Evolutionary conservation across 2,113 vertebrate species (phyloP).

Genomic region (Ciconia maguari): DNA sequence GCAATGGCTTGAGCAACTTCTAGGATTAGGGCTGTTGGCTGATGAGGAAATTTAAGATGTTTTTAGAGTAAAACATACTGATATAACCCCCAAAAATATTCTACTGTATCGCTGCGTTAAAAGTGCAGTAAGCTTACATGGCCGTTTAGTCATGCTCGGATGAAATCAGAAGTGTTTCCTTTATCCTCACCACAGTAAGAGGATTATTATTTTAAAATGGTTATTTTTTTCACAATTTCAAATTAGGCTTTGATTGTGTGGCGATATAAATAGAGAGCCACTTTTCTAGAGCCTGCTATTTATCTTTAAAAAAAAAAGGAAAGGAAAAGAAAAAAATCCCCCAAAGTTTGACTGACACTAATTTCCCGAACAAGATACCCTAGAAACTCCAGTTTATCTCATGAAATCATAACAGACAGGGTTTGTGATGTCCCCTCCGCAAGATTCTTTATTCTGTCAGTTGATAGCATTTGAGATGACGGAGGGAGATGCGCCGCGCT

Average conservation of each 20-base stretch:
- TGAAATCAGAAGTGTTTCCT: background rate
- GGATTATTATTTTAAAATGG: slow-evolving; percentile 8
- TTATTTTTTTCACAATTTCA: background rate
- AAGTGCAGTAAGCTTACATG: background rate
- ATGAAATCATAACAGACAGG: slow-evolving; percentile 97
- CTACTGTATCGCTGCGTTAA: background rate
- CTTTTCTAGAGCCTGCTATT: slow-evolving; percentile 74
- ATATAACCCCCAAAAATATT: background rate
- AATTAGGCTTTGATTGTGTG: slow-evolving; percentile 17
- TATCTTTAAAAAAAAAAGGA: slow-evolving; percentile 62
- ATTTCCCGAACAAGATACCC: slow-evolving; percentile 93
- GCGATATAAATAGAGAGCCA: slow-evolving; percentile 23
- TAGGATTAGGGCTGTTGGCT: background rate
- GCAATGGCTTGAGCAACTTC: background rate
- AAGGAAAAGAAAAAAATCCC: slow-evolving; percentile 54
- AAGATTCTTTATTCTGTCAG: slow-evolving; percentile 95
- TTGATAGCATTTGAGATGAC: slow-evolving; percentile 94
- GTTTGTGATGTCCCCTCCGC: slow-evolving; percentile 92
- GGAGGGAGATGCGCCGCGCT: slow-evolving; percentile 86
- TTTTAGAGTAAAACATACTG: background rate
- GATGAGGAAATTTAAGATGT: background rate
- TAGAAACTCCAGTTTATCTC: slow-evolving; percentile 90
- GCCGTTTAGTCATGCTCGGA: background rate
- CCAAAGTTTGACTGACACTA: slow-evolving; percentile 98
- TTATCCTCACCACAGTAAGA: background rate